phyloP scores from a whole-genome alignment of 2,888 invertebrate species.

The Amaurobius ferox region DNA sequence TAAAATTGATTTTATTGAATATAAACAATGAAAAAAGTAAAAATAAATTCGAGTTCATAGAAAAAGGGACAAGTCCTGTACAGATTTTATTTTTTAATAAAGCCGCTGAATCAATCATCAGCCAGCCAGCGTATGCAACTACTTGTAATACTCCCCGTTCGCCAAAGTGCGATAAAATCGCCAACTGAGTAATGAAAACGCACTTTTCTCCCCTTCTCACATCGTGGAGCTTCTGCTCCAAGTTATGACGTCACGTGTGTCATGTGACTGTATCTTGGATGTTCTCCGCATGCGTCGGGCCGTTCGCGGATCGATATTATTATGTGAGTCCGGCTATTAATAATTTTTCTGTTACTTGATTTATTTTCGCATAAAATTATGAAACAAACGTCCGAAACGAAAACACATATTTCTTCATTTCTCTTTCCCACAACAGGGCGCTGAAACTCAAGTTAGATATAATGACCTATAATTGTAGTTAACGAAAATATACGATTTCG shows the following conservation, averaged over 20 bases:
- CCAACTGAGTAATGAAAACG: conserved; percentile 20
- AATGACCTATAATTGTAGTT: too few species aligned
- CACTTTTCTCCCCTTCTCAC: conserved; percentile 18
- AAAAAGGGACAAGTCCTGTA: too few species aligned
- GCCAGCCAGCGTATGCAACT: too few species aligned
- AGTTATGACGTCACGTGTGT: conserved; percentile 48
- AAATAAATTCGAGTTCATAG: too few species aligned
- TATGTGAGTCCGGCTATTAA: conserved; percentile 62
- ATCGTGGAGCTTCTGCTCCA: conserved; percentile 22
- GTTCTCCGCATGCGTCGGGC: conserved; percentile 48
- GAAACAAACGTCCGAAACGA: conserved; percentile 39
- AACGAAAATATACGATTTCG: too few species aligned
- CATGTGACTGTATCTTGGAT: conserved; percentile 26
- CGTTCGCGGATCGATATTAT: conserved; percentile 48
- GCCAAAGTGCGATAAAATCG: conserved; percentile 9
- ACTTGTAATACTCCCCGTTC: too few species aligned
- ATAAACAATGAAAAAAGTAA: too few species aligned
- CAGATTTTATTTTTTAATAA: too few species aligned
- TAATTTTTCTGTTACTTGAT: conserved; percentile 64
- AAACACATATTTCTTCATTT: neutral
- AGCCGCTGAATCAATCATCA: too few species aligned
- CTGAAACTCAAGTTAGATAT: too few species aligned
- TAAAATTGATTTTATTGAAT: too few species aligned
- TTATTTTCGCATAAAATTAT: conserved; percentile 65
- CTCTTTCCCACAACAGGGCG: conserved; percentile 15